Conservation (phyloP, 1,140 invertebrate genomes). For the Philotrypesis tridentata region DNA sequence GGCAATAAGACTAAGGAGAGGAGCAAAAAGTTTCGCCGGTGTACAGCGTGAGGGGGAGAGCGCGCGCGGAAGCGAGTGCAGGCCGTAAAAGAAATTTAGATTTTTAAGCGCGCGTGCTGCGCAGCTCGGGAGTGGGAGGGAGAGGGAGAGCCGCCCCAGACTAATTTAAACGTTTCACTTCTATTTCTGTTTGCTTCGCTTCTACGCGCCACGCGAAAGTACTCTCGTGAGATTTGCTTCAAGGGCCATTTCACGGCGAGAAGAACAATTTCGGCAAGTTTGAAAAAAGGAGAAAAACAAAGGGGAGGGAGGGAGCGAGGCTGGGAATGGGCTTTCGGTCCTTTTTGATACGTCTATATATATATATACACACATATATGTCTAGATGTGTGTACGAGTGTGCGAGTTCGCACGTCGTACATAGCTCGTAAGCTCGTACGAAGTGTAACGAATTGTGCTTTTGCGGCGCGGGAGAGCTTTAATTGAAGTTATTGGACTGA, state of each 20-base stretch:
- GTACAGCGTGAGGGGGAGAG: background rate
- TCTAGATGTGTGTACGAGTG: too few species aligned
- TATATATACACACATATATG: background rate
- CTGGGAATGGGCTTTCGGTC: background rate
- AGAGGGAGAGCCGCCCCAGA: background rate
- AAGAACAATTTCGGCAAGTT: constrained; percentile 36
- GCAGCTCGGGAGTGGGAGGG: background rate
- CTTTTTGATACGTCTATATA: background rate
- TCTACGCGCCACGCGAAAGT: constrained; percentile 11
- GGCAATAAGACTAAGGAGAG: background rate
- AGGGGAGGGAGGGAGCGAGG: background rate
- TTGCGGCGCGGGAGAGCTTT: background rate
- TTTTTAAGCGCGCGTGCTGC: constrained; percentile 2
- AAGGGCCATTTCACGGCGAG: constrained; percentile 37
- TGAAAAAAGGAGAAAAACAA: constrained; percentile 14
- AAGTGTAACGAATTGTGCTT: background rate
- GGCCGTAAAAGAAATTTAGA: constrained; percentile 12
- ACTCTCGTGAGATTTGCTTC: constrained; percentile 41
- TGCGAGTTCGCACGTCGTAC: too few species aligned
- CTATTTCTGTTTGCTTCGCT: constrained; percentile 23
- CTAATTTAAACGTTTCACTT: constrained; percentile 47
- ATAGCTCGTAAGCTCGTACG: too few species aligned
- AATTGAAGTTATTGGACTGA: background rate
- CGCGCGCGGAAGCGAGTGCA: too few species aligned
- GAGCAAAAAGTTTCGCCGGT: background rate